phyloP scores from a whole-genome alignment of 37 sponge, comb jelly and placozoan species.

The Eunapius fragilis region DNA sequence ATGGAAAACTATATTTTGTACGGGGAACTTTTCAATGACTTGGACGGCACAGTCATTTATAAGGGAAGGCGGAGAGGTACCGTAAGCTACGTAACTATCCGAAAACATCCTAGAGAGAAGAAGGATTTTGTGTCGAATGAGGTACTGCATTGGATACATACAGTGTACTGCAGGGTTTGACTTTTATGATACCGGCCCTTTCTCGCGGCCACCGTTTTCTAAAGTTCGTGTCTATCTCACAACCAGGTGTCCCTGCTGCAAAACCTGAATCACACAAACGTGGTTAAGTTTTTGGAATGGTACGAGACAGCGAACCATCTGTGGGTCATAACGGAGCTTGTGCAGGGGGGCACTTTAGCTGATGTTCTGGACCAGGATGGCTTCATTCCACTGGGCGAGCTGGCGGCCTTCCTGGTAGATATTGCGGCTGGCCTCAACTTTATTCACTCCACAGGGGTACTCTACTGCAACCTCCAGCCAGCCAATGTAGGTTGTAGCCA shows the following conservation, averaged over 20 bases:
- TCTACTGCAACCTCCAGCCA: constrained; percentile 69
- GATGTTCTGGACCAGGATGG: constrained; percentile 69
- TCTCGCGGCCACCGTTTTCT: too few relatives aligned
- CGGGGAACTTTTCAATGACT: constrained; percentile 33
- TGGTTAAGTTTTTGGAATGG: constrained; percentile 73
- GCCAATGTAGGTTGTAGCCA: constrained; percentile 3
- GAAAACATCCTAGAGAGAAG: constrained; percentile 27
- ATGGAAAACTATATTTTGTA: constrained; percentile 84
- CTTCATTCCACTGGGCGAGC: constrained; percentile 20
- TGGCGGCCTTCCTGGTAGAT: constrained; percentile 32
- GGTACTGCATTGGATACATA: constrained; percentile 13
- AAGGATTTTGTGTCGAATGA: constrained; percentile 40
- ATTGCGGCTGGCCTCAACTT: constrained; percentile 50
- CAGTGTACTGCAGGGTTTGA: too few relatives aligned
- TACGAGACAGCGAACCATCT: constrained; percentile 79
- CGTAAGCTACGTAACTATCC: constrained; percentile 55
- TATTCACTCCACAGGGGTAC: constrained; percentile 35
- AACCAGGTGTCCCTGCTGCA: constrained; percentile 53
- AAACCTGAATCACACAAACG: constrained; percentile 53
- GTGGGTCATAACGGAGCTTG: constrained; percentile 78
- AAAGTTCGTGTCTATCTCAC: not conserved
- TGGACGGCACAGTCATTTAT: constrained; percentile 17
- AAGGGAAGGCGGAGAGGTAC: constrained; percentile 71
- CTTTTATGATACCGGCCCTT: too few relatives aligned
- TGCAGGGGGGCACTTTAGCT: constrained; percentile 62